Base-by-base conservation (phyloP, 1,140 invertebrate genomes). In the Drosophila busckii region DNA sequence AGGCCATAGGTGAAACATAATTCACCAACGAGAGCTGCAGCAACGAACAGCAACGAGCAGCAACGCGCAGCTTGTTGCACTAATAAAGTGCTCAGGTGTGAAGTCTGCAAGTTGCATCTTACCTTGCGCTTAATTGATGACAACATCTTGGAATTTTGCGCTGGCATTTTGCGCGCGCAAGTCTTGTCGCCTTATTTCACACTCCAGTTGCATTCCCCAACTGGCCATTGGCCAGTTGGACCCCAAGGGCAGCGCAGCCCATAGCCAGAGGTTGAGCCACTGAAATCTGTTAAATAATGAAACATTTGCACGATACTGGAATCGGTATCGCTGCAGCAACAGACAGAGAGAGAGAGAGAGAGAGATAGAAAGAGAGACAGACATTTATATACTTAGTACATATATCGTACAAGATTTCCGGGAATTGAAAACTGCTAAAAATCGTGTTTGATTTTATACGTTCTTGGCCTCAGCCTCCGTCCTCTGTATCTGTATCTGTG, bases 71-170 rank as follows among this genome's bases (percentile, higher is more conserved):
- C 7, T 26, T 20, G 45, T 52, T 70, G 54, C 49, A 70, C 68
- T 84, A 85, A 85, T 85, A 84, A 86, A 85, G 83, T 83, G 53
- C 78, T 85, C 83, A 78, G 76, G 83, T 85, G 83, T 56, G 83
- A 83, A 75, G 40, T 17, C 25, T 60, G 56, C 40, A 26, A 29
- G 7, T 17, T 3, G 5, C 34, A 8, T 17, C 0, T 22, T 35
- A 3, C 19, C 19, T 19, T 23, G 19, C 15, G 32, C 54, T 85
- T 85, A 85, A 85, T 85, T 85, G 83, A 85, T 84, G 83, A 85
- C 83, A 85, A 84, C 67, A 83, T 80, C 63, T 63, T 70, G 83
- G 83, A 85, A 85, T 85, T 85, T 78, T 71, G n/a, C 48, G 71
- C 69, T 78, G 76, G 83, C 66, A 75, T 84, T 82, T 62, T 42